Base-by-base conservation (phyloP, 2,797 vertebrate species). In the Garrulus glandarius region DNA sequence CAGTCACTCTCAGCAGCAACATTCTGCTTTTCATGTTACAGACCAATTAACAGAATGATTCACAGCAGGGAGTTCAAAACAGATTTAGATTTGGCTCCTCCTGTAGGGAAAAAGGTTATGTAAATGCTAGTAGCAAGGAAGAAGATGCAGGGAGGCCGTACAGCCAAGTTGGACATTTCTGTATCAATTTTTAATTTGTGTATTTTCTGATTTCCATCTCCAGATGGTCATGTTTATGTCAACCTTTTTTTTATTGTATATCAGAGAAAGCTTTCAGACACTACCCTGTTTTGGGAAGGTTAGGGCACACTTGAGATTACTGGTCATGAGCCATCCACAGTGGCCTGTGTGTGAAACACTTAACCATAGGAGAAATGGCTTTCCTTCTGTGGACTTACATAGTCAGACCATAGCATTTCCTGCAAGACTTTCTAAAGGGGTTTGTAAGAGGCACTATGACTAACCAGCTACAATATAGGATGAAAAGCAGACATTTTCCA, bases 31-130 rank as follows among this genome's bases (percentile, higher is more conserved):
- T 95, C 86, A 72, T 95, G 92, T 95, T 97, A 93, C 90, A 97
- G 92, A 90, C 92, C 95, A 95, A 95, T 95, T 97, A 96, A 92
- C 95, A 93, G 95, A 94, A 84, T 95, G 93, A 95, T 96, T 96
- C 95, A 95, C 96, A 96, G 92, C 80, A 95, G 93, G 96, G 90
- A 93, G 90, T 89, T 95, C 74, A 95, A 89, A 95, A 82, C 63
- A 88, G 68, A 52, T 95, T 95, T 89, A 76, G 88, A 59, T 93
- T 94, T 94, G 90, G 74, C 74, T 94, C 32, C 70, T 95, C 50
- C 70, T 89, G 70, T 76, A 71, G 63, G 47, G 85, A 72, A 82
- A 86, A 90, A 71, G 80, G 79, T 95, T 95, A 84, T 68, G 24
- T 94, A 95, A 95, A 53, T 69, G 70, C 61, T 84, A 52, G 2